Evolutionary conservation across 1,140 invertebrate species (phyloP).

Genomic region (Coptotermes formosanus): DNA sequence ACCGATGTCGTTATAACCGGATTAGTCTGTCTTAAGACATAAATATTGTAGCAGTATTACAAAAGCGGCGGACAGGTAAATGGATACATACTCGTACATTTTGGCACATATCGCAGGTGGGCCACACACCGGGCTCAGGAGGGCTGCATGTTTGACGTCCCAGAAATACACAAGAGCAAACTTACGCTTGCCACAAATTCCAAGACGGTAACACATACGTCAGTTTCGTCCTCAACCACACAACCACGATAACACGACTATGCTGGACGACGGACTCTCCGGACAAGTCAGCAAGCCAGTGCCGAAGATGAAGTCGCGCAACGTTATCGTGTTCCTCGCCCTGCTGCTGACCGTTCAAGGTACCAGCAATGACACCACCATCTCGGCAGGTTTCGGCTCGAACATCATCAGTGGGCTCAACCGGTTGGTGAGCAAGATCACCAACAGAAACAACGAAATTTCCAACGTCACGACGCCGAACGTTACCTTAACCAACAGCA

Average conservation of each 20-base stretch:
- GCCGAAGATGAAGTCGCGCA: not conserved
- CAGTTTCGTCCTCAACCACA: not conserved
- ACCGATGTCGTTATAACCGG: no score
- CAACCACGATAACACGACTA: not conserved
- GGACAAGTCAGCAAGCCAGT: not conserved
- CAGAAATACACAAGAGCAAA: no score
- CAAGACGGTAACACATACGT: not conserved
- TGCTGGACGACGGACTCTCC: not conserved
- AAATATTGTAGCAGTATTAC: no score
- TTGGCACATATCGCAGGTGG: no score
- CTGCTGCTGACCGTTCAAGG: not conserved
- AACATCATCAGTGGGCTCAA: not conserved
- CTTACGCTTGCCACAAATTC: not conserved
- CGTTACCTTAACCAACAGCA: not conserved
- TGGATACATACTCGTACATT: no score
- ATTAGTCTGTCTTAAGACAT: no score
- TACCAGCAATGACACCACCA: not conserved
- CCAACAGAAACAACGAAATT: not conserved
- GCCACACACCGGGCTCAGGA: no score
- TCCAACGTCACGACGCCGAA: not conserved
- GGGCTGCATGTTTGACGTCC: no score
- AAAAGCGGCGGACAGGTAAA: no score
- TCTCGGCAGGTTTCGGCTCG: not conserved
- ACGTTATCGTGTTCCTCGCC: not conserved
- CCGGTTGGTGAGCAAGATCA: slow-evolving; percentile 3